Conservation (phyloP, 1,140 invertebrate genomes). For the Zaprionus nigranus region DNA sequence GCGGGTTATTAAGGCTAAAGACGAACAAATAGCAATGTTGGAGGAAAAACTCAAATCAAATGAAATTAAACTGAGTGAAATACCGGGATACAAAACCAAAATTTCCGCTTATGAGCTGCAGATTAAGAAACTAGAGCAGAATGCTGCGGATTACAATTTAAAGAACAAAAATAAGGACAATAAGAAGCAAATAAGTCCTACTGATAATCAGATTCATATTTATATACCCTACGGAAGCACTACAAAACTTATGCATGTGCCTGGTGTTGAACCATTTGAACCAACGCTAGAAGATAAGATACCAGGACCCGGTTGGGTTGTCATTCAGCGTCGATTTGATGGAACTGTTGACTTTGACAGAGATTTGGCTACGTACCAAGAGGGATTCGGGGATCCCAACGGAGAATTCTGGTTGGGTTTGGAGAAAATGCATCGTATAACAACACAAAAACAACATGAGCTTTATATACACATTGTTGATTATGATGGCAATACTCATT, state of each 20-base stretch:
- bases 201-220: constrained; percentile 17
- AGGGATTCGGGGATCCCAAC: constrained; percentile 8
- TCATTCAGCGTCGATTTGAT: constrained; percentile 33
- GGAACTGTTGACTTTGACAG: constrained; percentile 20
- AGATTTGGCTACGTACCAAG: constrained; percentile 14
- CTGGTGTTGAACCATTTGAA: constrained; percentile 28
- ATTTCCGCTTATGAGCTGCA: constrained; percentile 9
- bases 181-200: constrained; percentile 10
- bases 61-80: constrained; percentile 13
- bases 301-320: constrained; percentile 32
- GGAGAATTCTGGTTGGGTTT: constrained; percentile 34
- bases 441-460: constrained; percentile 18
- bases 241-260: constrained; percentile 16
- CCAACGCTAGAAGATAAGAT: constrained; percentile 22
- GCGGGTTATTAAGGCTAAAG: constrained; percentile 1
- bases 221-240: constrained; percentile 27
- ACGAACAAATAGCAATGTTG: constrained; percentile 4
- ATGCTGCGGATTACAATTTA: constrained; percentile 7
- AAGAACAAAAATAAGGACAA: not conserved
- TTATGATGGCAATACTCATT: constrained; percentile 4
- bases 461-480: constrained; percentile 29
- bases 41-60: constrained; percentile 15
- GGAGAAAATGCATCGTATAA: constrained; percentile 17
- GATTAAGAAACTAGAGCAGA: constrained; percentile 20
- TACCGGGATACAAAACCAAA: constrained; percentile 15